phyloP scores from a whole-genome alignment of 64 coral and sea anemone genomes.

The Actinia equina region DNA sequence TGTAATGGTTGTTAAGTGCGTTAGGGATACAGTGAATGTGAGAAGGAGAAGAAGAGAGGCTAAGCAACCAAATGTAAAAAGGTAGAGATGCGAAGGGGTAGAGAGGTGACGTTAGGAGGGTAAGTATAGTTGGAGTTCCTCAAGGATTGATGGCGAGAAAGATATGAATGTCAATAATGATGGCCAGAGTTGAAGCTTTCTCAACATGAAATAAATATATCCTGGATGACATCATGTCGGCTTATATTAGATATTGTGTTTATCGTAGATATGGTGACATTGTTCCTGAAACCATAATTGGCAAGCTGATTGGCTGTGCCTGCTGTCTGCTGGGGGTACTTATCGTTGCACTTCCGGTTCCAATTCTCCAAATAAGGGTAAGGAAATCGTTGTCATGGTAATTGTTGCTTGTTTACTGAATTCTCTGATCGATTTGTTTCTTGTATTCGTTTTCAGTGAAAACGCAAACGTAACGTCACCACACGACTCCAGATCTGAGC shows the following conservation, averaged over 20 bases:
- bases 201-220: neutral
- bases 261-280: slow-evolving; percentile 77
- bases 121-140: no score
- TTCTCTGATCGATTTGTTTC: neutral
- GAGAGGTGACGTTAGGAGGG: no score
- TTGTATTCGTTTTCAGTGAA: neutral
- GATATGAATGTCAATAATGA: no score
- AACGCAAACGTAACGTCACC: neutral
- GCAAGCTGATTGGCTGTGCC: slow-evolving; percentile 69
- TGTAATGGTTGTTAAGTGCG: no score
- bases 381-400: neutral
- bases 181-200: no score
- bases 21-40: no score
- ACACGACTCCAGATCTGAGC: neutral
- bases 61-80: neutral
- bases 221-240: no score
- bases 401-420: neutral
- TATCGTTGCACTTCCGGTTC: slow-evolving; percentile 73
- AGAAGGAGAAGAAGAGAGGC: no score
- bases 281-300: slow-evolving; percentile 64
- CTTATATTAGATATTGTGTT: neutral
- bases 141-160: no score
- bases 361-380: slow-evolving; percentile 80
- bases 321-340: slow-evolving; percentile 84
- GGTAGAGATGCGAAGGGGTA: no score